These are phyloP conservation scores for Orthosia gracilis DNA, from an alignment of 2,888 invertebrate genomes.

Conservation along the genomic window DNA sequence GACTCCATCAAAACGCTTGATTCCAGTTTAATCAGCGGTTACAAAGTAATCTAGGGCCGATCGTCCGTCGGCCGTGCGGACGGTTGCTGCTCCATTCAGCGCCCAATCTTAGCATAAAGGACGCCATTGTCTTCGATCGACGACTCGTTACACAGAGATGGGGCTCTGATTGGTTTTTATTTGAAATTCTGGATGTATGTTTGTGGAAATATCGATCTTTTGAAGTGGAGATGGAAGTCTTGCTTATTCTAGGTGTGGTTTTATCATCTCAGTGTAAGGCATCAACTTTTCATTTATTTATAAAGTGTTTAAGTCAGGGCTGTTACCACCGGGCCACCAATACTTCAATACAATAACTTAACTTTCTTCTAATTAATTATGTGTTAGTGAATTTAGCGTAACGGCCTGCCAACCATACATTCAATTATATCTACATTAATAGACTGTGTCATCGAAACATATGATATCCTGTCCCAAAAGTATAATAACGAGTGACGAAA, in stretches of 20 bases:
- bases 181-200: constrained; percentile 47
- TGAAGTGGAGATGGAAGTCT: not conserved
- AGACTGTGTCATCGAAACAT: too few relatives aligned
- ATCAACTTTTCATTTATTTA: not conserved
- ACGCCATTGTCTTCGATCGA: constrained; percentile 66
- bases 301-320: too few relatives aligned
- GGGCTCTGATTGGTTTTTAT: constrained; percentile 65
- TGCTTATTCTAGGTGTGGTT: not conserved
- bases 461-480: too few relatives aligned
- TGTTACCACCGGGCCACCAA: too few relatives aligned
- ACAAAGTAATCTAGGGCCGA: constrained; percentile 75
- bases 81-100: constrained; percentile 66
- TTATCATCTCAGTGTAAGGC: not conserved
- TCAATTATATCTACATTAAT: too few relatives aligned
- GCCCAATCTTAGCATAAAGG: constrained; percentile 71
- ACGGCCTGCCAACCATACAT: too few relatives aligned
- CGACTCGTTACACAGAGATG: constrained; percentile 51
- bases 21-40: constrained; percentile 70
- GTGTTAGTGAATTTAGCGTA: too few relatives aligned
- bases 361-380: too few relatives aligned
- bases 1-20: constrained; percentile 47
- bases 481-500: not conserved
- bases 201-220: constrained; percentile 13
- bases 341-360: too few relatives aligned
- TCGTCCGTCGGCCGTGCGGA: constrained; percentile 63